Evolutionary conservation across 2,888 invertebrate species (phyloP), one percentile per base, ranked within the genome.

Genomic region (Pseudococcus longispinus): DNA sequence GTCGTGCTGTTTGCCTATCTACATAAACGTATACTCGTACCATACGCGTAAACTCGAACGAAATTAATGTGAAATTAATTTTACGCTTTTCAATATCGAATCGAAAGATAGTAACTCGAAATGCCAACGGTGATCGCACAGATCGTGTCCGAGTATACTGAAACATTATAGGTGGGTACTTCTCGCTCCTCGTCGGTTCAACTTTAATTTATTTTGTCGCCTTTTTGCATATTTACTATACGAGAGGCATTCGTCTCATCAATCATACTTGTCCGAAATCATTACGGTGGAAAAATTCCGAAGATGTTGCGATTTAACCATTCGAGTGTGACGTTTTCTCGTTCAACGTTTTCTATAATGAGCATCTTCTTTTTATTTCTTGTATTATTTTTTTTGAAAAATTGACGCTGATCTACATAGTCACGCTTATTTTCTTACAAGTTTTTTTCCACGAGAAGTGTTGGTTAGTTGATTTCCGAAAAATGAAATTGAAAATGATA

Each of bases 211-310:
- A 70, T 70, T 70, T 70, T 29, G 29, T 70, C 70, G 29, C 29
- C 26, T 70, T 70, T 70, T 70, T 70, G 70, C 70, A 70, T 70
- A 70, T 70, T 70, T 70, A 70, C 65, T 46, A 15, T 46, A 46
- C 44, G 1, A 51, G 51, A 20, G 65, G 23, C 15, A 29, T 70
- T 70, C 70, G 29, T 70, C 70, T 70, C 70, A 70, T 70, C 70
- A 29, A 70, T 70, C 70, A 70, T 70, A 70, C 70, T 18, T 70
- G 70, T 70, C 70, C 29, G 70, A 70, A 70, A 70, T 70, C 70
- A 70, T 70, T 70, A 70, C 70, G 26, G 70, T 70, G 70, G 26
- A 70, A 70, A 70, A 70, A 70, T 29, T 29, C 70, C 70, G 29
- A 70, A 70, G 18, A 29, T 70, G 70, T 70, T 70, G 18, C 70